These are phyloP conservation scores for Axea sp. DNA, from an alignment of 2,888 invertebrate species.

Conservation along the genomic window DNA sequence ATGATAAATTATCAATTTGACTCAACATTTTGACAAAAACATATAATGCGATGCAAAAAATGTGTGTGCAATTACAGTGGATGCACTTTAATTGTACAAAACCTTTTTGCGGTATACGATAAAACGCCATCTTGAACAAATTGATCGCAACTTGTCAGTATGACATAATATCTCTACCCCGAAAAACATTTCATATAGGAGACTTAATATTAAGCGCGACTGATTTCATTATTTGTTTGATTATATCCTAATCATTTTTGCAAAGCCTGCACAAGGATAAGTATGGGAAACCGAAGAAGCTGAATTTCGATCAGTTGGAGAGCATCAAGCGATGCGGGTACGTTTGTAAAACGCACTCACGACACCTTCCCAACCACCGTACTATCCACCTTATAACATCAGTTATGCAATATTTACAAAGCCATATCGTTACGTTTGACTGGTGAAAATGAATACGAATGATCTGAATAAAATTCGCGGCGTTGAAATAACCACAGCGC, in stretches of 20 bases:
- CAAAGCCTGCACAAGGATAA: conserved; percentile 94
- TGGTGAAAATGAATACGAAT: conserved; percentile 38
- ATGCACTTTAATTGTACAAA: too few relatives aligned
- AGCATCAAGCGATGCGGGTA: conserved; percentile 88
- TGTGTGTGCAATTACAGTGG: too few relatives aligned
- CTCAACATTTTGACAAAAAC: too few relatives aligned
- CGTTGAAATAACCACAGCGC: too few relatives aligned
- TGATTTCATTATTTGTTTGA: conserved; percentile 61
- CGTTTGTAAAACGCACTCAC: conserved; percentile 79
- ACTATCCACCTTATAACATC: conserved; percentile 54
- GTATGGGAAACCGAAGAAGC: conserved; percentile 89
- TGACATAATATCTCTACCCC: too few relatives aligned
- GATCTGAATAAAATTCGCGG: too few relatives aligned
- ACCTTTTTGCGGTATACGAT: too few relatives aligned
- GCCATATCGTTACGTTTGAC: conserved; percentile 8
- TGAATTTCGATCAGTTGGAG: conserved; percentile 88
- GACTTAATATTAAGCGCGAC: conserved; percentile 10
- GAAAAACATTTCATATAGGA: not conserved
- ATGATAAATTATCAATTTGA: too few relatives aligned
- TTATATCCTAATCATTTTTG: conserved; percentile 80
- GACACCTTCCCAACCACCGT: conserved; percentile 59
- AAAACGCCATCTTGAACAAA: too few relatives aligned
- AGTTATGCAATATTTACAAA: conserved; percentile 28
- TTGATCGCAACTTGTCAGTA: too few relatives aligned
- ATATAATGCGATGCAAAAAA: too few relatives aligned